A percentile compares a stretch with the other conserved stretches of the same genome.
Conservation (phyloP, 2,113 vertebrate genomes). For the Diadophis punctatus region DNA sequence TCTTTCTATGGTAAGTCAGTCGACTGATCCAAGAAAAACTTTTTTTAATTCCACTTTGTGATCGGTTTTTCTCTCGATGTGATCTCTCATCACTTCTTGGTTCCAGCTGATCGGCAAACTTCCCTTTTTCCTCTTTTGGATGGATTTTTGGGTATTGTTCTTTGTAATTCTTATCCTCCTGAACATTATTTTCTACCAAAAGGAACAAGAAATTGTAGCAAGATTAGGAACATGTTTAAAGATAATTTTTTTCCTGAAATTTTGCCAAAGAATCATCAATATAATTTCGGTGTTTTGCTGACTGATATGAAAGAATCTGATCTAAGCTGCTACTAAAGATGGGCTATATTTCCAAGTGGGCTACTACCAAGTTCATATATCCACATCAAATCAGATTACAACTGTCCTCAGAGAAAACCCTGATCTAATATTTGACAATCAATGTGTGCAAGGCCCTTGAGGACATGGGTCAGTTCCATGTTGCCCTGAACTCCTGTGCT, state of each 20-base stretch:
- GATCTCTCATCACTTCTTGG: not conserved
- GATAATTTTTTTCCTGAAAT: not conserved
- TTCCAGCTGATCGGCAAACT: not conserved
- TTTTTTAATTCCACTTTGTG: not conserved
- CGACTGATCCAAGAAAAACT: not conserved
- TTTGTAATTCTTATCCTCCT: not conserved
- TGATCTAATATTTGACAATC: too few species aligned
- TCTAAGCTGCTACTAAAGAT: not conserved
- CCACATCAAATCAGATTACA: not conserved
- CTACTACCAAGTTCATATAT: not conserved
- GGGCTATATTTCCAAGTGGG: not conserved
- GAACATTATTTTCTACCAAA: not conserved
- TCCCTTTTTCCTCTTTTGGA: not conserved
- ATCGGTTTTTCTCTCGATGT: too few species aligned
- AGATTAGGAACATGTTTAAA: not conserved
- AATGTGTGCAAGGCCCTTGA: too few species aligned
- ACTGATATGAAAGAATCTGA: not conserved
- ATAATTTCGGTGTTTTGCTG: too few species aligned
- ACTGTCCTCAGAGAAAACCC: too few species aligned
- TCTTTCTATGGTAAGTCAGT: not conserved
- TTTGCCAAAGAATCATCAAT: not conserved
- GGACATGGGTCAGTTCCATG: too few species aligned
- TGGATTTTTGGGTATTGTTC: not conserved
- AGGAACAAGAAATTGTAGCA: not conserved
- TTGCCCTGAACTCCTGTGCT: too few species aligned